These are phyloP conservation scores for Polyommatus iphigenia DNA, from an alignment of 2,888 invertebrate species.

Conservation along the genomic window DNA sequence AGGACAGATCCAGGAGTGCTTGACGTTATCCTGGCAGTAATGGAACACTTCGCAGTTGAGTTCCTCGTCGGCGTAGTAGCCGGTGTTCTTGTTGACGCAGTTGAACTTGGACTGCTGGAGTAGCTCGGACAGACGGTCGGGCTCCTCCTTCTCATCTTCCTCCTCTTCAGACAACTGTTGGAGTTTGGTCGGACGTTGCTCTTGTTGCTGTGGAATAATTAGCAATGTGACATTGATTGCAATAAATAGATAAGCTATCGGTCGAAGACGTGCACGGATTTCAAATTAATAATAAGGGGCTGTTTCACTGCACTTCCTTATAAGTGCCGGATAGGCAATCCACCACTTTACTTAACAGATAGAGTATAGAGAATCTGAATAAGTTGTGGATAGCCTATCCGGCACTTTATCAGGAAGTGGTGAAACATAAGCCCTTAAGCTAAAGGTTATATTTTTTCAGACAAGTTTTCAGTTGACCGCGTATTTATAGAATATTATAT, in stretches of 20 bases:
- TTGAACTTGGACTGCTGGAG: slow-evolving; percentile 92
- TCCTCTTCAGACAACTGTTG: slow-evolving; percentile 69
- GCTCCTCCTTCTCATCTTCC: slow-evolving; percentile 90
- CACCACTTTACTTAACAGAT: no score
- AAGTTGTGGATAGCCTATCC: no score
- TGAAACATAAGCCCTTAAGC: no score
- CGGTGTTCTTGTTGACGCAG: slow-evolving; percentile 89
- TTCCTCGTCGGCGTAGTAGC: slow-evolving; percentile 95
- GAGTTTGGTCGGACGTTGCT: slow-evolving; percentile 57
- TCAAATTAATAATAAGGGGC: no score
- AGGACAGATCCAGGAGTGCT: slow-evolving; percentile 96
- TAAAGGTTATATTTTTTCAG: no score
- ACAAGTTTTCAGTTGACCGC: no score
- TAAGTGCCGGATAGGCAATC: no score
- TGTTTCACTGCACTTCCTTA: no score
- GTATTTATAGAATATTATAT: no score
- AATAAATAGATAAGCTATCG: background rate
- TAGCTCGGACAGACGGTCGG: slow-evolving; percentile 88
- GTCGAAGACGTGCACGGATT: background rate
- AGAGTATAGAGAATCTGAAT: no score
- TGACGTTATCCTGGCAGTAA: slow-evolving; percentile 93
- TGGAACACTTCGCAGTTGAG: slow-evolving; percentile 95
- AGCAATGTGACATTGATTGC: background rate
- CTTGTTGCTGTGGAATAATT: slow-evolving; percentile 49
- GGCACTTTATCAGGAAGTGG: no score